These are phyloP conservation scores for Gobiocypris rarus DNA, from an alignment of 2,113 vertebrate genomes.

Conservation along the genomic window DNA sequence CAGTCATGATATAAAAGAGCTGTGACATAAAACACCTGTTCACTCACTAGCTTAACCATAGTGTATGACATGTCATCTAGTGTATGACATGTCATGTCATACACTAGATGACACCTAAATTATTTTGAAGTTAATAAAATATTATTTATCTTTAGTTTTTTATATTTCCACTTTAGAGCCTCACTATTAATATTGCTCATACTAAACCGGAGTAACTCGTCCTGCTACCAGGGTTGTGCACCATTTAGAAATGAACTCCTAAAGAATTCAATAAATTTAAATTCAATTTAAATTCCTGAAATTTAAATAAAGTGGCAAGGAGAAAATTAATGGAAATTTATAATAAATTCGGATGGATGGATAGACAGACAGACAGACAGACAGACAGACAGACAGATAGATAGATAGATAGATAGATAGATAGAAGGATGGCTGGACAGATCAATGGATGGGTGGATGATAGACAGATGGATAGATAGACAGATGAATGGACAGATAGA, in stretches of 20 bases:
- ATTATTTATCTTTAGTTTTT: no score
- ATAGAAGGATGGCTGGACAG: not conserved
- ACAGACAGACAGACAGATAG: no score
- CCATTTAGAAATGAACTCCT: no score
- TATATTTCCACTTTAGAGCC: not conserved
- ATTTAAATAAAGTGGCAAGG: not conserved
- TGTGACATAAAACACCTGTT: slow-evolving; percentile 5
- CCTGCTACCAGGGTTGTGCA: not conserved
- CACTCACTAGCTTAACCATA: not conserved
- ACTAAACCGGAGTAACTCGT: not conserved
- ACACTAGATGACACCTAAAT: not conserved
- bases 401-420: not conserved
- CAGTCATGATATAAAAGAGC: slow-evolving; percentile 29
- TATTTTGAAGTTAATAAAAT: not conserved
- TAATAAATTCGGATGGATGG: no score
- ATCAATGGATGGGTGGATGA: not conserved
- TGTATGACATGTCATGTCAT: no score
- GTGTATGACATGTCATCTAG: no score
- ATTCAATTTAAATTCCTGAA: not conserved
- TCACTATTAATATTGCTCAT: not conserved
- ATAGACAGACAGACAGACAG: not conserved
- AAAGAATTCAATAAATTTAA: not conserved
- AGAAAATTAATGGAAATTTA: not conserved
- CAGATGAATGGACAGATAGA: not conserved
- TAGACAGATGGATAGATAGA: not conserved